A percentile compares a stretch with the other conserved stretches of the same genome.
phyloP scores from a whole-genome alignment of 2,113 vertebrate species.

The Dipodomys spectabilis region DNA sequence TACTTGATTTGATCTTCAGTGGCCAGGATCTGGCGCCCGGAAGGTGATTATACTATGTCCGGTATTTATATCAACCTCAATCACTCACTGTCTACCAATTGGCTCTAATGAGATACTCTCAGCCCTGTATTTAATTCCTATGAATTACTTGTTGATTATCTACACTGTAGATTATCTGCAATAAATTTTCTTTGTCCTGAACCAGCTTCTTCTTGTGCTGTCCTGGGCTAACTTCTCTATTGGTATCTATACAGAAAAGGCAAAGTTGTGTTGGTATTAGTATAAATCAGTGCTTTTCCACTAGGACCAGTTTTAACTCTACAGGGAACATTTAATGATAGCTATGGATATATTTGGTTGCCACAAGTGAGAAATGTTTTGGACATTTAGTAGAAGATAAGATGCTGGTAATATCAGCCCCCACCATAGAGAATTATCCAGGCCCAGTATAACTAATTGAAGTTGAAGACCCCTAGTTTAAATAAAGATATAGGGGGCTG shows the following conservation, averaged over 20 bases:
- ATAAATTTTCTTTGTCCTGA: constrained; percentile 53
- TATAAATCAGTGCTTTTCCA: constrained; percentile 39
- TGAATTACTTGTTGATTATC: constrained; percentile 66
- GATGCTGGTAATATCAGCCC: neutral
- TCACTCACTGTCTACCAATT: constrained; percentile 64
- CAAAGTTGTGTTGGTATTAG: constrained; percentile 43
- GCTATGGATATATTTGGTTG: neutral
- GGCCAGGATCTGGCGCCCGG: constrained; percentile 49
- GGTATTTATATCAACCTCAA: constrained; percentile 63
- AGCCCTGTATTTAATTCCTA: constrained; percentile 55
- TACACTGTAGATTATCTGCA: constrained; percentile 44
- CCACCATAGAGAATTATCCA: neutral
- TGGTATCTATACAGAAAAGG: constrained; percentile 21
- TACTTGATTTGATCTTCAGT: constrained; percentile 64
- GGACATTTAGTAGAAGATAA: neutral
- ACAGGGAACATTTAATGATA: neutral
- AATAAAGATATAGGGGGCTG: neutral
- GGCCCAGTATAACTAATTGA: neutral
- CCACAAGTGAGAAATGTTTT: neutral
- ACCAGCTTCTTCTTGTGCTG: constrained; percentile 5
- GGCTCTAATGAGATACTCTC: constrained; percentile 57
- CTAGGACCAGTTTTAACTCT: neutral
- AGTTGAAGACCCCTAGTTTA: neutral
- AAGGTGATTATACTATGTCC: constrained; percentile 62
- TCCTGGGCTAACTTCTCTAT: neutral